These are phyloP conservation scores for Orchesellides sinensis DNA, from an alignment of 2,888 invertebrate species.

Conservation along the genomic window DNA sequence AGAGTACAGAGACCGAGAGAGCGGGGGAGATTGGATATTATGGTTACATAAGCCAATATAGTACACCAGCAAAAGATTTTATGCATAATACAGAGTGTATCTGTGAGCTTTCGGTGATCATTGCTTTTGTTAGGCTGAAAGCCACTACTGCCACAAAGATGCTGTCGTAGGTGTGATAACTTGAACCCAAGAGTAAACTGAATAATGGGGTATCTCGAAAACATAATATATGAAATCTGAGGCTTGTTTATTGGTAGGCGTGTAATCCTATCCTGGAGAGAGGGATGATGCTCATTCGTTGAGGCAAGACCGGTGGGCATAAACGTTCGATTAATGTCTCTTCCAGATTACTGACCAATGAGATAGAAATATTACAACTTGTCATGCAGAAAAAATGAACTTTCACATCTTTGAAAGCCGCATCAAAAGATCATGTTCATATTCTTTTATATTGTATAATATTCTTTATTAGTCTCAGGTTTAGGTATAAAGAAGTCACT, in stretches of 20 bases:
- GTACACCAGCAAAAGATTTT: background rate
- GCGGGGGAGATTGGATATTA: background rate
- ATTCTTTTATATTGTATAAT: too few relatives aligned
- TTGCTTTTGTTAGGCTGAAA: background rate
- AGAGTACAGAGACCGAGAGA: too few relatives aligned
- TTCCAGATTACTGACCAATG: slow-evolving; percentile 58
- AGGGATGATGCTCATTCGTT: slow-evolving; percentile 48
- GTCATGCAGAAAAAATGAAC: slow-evolving; percentile 19
- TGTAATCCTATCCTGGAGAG: slow-evolving; percentile 3
- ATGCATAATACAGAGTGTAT: too few relatives aligned
- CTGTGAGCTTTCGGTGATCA: background rate
- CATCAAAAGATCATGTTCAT: too few relatives aligned
- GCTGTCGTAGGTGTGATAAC: background rate
- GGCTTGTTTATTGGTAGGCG: slow-evolving; percentile 27
- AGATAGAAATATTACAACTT: slow-evolving; percentile 29
- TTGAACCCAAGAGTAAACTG: background rate
- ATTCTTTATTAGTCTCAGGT: background rate
- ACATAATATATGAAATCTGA: background rate
- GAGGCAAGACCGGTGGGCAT: slow-evolving; percentile 34
- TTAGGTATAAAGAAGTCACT: background rate
- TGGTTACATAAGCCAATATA: background rate
- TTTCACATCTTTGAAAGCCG: too few relatives aligned
- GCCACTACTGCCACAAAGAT: background rate
- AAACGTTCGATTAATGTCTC: slow-evolving; percentile 21
- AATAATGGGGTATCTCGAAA: background rate